phyloP scores from a whole-genome alignment of 2,113 vertebrate species.

The Carassius gibelio region DNA sequence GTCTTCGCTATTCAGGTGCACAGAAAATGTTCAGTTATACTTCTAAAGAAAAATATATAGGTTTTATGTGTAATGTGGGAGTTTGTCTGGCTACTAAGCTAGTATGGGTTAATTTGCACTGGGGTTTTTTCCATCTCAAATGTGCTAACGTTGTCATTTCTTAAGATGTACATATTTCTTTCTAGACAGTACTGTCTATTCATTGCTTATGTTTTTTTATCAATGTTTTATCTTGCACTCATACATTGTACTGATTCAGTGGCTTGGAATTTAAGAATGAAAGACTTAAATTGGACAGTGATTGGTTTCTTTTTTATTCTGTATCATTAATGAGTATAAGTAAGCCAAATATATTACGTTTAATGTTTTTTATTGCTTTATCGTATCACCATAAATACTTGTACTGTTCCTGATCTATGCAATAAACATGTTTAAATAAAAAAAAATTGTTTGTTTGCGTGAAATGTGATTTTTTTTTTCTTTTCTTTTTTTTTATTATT shows the following conservation, averaged over 20 bases:
- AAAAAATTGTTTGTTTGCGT: no score
- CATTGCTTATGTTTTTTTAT: neutral
- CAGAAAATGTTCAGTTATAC: neutral
- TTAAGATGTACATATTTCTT: neutral
- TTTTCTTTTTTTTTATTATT: no score
- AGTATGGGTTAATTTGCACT: constrained; percentile 19
- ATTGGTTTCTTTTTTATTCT: constrained; percentile 2
- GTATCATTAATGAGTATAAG: neutral
- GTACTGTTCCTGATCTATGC: constrained; percentile 40
- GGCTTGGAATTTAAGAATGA: neutral
- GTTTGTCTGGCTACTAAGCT: neutral
- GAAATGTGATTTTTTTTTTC: no score
- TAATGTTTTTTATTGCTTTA: constrained; percentile 11
- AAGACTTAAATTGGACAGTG: neutral
- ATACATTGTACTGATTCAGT: neutral
- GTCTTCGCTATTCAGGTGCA: neutral
- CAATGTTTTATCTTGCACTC: neutral
- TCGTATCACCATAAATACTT: neutral
- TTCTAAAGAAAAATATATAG: neutral
- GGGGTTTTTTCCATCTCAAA: constrained; percentile 11
- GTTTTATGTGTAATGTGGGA: neutral
- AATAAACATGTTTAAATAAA: constrained; percentile 20
- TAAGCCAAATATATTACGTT: neutral
- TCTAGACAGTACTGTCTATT: neutral
- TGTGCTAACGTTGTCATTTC: neutral